phyloP scores from a whole-genome alignment of 1,140 invertebrate genomes.

The Zaprionus capensis region DNA sequence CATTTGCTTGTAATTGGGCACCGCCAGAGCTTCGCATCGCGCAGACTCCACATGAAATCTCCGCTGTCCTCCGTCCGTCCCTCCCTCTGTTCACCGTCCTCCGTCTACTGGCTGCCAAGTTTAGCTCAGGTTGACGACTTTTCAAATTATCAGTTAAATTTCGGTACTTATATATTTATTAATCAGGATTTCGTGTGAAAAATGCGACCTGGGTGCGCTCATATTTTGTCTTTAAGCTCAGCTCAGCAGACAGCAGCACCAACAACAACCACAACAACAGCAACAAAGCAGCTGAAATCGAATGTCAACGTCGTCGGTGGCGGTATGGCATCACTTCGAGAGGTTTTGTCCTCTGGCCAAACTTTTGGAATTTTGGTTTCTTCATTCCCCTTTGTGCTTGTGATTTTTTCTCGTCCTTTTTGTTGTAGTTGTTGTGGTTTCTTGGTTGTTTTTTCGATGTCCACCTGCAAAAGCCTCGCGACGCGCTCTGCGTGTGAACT shows the following conservation, averaged over 20 bases:
- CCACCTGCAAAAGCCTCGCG: slow-evolving; percentile 64
- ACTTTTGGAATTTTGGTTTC: slow-evolving; percentile 31
- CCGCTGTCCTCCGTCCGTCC: neutral
- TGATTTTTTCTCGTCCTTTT: slow-evolving; percentile 25
- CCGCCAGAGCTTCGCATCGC: slow-evolving; percentile 60
- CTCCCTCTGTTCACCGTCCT: neutral
- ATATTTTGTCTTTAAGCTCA: slow-evolving; percentile 57
- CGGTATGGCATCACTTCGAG: slow-evolving; percentile 76
- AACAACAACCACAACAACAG: slow-evolving; percentile 43
- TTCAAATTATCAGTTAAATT: slow-evolving; percentile 79
- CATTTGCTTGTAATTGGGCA: slow-evolving; percentile 83
- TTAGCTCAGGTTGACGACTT: slow-evolving; percentile 78
- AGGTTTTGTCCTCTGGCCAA: slow-evolving; percentile 39
- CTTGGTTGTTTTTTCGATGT: slow-evolving; percentile 35
- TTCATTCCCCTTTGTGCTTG: slow-evolving; percentile 22
- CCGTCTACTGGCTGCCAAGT: slow-evolving; percentile 31
- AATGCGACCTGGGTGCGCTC: slow-evolving; percentile 58
- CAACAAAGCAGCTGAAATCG: slow-evolving; percentile 47
- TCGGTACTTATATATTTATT: slow-evolving; percentile 77
- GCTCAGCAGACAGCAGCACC: slow-evolving; percentile 60
- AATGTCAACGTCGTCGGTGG: slow-evolving; percentile 80
- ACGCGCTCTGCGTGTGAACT: slow-evolving; percentile 63
- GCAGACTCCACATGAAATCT: slow-evolving; percentile 64
- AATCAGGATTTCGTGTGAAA: slow-evolving; percentile 82
- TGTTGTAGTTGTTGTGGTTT: slow-evolving; percentile 17